Evolutionary conservation across 2,888 invertebrate species (phyloP).

Genomic region (Cerastoderma edule): DNA sequence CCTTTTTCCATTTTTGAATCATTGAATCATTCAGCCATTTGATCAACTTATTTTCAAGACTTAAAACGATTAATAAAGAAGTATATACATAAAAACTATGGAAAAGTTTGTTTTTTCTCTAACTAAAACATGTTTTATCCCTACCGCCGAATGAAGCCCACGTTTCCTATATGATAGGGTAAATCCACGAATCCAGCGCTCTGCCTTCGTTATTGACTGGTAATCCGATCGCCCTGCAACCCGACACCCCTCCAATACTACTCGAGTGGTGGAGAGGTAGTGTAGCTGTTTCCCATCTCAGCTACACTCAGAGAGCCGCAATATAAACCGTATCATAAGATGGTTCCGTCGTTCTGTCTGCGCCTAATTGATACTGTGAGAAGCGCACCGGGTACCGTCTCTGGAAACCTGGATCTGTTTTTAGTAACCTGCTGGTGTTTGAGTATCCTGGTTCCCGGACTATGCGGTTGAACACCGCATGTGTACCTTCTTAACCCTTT

Average conservation of each 20-base stretch:
- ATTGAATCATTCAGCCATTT: too few relatives aligned
- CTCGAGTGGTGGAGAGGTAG: conserved; percentile 23
- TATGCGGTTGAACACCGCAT: too few relatives aligned
- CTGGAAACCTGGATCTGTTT: not conserved
- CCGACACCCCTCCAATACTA: conserved; percentile 48
- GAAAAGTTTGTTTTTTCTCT: too few relatives aligned
- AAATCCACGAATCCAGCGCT: conserved; percentile 36
- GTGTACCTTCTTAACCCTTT: not conserved
- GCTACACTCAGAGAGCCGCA: conserved; percentile 5
- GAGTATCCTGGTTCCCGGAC: not conserved
- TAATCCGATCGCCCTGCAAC: conserved; percentile 47
- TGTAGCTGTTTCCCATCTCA: conserved; percentile 23
- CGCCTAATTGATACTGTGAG: too few relatives aligned
- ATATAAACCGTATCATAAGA: not conserved
- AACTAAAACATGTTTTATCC: too few relatives aligned
- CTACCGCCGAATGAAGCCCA: conserved; percentile 33
- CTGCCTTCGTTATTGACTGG: conserved; percentile 53
- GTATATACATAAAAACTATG: too few relatives aligned
- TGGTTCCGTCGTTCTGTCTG: not conserved
- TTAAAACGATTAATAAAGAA: too few relatives aligned
- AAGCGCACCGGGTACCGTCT: too few relatives aligned
- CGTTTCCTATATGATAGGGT: conserved; percentile 35
- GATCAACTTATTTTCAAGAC: too few relatives aligned
- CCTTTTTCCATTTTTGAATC: too few relatives aligned
- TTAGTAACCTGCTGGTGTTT: not conserved